These are phyloP conservation scores for Ara ararauna DNA, from an alignment of 2,797 vertebrate genomes.

Conservation along the genomic window DNA sequence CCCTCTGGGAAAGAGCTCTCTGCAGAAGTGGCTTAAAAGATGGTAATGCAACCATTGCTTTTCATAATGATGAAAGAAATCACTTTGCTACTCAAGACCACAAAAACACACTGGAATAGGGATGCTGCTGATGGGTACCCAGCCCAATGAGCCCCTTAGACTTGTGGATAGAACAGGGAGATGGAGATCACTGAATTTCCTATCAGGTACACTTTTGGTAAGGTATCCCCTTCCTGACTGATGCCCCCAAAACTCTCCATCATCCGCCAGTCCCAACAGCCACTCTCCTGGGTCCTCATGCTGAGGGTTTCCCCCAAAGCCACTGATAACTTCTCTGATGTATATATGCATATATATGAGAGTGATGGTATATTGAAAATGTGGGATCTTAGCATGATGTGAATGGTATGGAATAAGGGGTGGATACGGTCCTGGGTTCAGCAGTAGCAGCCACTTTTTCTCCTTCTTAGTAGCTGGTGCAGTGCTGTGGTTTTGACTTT, in stretches of 20 bases:
- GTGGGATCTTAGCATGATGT: too few relatives aligned
- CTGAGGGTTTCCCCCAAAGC: not conserved
- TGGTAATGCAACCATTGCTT: not conserved
- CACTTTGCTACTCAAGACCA: not conserved
- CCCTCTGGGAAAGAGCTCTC: not conserved
- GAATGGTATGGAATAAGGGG: too few relatives aligned
- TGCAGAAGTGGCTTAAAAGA: not conserved
- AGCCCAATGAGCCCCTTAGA: accelerated
- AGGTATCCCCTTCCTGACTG: not conserved
- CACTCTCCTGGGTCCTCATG: accelerated
- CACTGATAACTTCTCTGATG: not conserved
- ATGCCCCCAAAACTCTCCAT: not conserved
- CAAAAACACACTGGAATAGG: not conserved
- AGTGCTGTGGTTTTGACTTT: too few relatives aligned
- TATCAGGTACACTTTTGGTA: not conserved
- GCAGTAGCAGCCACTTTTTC: too few relatives aligned
- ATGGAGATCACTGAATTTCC: not conserved
- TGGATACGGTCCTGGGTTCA: too few relatives aligned
- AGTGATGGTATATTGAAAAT: too few relatives aligned
- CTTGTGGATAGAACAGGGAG: not conserved
- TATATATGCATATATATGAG: too few relatives aligned
- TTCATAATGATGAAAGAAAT: not conserved
- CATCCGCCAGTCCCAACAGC: not conserved
- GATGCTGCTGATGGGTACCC: not conserved
- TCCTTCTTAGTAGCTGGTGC: too few relatives aligned